Conservation (phyloP, 2,797 vertebrate genomes). For the Parauchenoglanis punctatus region DNA sequence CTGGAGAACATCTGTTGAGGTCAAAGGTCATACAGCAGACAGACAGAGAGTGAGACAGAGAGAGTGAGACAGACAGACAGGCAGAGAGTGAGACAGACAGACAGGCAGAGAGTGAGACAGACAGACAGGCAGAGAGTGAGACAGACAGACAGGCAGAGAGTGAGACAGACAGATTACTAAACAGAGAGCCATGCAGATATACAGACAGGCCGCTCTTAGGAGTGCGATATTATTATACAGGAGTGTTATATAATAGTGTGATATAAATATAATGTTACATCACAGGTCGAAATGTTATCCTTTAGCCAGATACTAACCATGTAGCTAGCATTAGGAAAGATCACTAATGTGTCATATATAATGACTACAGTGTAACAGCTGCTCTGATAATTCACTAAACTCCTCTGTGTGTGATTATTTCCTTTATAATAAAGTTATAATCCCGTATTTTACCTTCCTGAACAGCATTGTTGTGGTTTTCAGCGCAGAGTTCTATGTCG, state of each 20-base stretch:
- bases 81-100: neutral
- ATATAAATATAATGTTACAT: neutral
- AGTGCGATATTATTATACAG: no score
- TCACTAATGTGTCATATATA: neutral
- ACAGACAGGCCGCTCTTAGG: neutral
- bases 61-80: neutral
- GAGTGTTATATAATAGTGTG: no score
- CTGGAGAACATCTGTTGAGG: no score
- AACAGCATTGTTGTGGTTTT: constrained; percentile 64
- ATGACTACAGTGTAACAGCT: neutral
- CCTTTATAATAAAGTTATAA: no score
- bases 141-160: neutral
- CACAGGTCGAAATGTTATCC: neutral
- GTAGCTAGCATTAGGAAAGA: neutral
- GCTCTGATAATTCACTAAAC: neutral
- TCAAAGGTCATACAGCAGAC: neutral
- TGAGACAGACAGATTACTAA: no score
- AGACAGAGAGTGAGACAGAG: neutral
- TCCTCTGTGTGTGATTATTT: neutral
- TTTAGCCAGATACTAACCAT: neutral
- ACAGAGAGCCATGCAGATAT: no score
- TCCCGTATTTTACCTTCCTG: constrained; percentile 65
- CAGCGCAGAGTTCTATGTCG: neutral
- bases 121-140: neutral
- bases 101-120: no score